Base-by-base conservation (phyloP, 2,113 vertebrate genomes). In the Pavo muticus region DNA sequence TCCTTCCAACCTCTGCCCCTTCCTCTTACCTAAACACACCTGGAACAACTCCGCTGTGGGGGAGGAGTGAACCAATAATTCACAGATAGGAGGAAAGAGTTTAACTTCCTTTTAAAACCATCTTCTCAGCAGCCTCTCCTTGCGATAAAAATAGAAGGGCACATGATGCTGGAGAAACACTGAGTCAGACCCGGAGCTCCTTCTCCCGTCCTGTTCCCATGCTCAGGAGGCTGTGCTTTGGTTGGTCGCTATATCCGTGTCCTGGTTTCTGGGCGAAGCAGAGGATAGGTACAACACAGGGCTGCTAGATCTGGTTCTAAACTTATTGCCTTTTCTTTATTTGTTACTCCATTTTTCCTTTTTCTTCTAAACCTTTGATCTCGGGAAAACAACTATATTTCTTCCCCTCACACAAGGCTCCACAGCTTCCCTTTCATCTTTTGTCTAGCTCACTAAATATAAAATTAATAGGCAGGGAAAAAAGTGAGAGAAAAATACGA, bases 61-160 rank as follows among this genome's bases (percentile, higher is more conserved):
- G 32, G 68, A 71, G 59, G 65, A 82, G 32, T 11, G 19, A 71
- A 91, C 4, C 16, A 23, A 1, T 17, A 13, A 50, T 39, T 86
- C 59, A 54, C 23, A 64, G 42, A 45, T 2, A 0, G 0, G 8
- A 32, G 25, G 6, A 32, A 68, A 52, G 5, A 18, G 11, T 60
- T 71, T 37, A 50, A 35, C 39, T 71, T 65, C 35, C 2, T 88
- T 85, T 71, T 19, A 32, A 27, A 4, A 56, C 23, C 32, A 13
- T 47, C 37, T 60, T 78, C 85, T 78, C 47, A 40, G 70, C 74
- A 87, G 12, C 3, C 73, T 86, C 3, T 10, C 12, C 23, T 75
- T 45, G n/a, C 40, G 35, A 65, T 48, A 44, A 76, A 79, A 72
- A 50, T 7, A 57, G 57, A 79, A 91, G 71, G 20, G 12, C 20